phyloP scores from a whole-genome alignment of 2,113 vertebrate species.

The Suricata suricatta region DNA sequence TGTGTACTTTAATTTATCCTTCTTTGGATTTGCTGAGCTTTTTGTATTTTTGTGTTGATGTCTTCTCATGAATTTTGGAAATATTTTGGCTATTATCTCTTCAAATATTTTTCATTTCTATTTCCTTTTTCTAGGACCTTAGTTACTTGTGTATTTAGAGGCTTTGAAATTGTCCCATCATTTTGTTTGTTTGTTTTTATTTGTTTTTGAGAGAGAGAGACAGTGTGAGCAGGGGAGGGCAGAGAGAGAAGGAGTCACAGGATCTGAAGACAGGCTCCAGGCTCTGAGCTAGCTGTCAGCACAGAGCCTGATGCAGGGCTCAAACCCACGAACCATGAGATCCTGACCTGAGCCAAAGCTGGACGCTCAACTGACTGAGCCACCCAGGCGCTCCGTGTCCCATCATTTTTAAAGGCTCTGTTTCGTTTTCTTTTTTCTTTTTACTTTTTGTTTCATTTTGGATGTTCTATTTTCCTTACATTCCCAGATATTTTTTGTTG shows the following conservation, averaged over 20 bases:
- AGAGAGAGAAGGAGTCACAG: no score
- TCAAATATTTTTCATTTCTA: background rate
- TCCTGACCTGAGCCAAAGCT: no score
- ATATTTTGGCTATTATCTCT: background rate
- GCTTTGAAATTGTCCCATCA: background rate
- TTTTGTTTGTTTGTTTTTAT: background rate
- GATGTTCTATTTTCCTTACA: background rate
- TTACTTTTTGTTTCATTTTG: background rate
- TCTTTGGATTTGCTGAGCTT: background rate
- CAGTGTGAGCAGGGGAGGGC: no score
- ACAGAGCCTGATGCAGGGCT: no score
- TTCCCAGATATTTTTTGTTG: background rate
- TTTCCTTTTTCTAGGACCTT: background rate
- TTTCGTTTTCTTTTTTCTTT: background rate
- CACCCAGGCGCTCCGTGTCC: background rate
- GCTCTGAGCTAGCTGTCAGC: no score
- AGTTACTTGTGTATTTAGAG: background rate
- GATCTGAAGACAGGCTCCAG: no score
- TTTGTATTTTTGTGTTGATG: background rate
- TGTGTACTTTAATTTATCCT: background rate
- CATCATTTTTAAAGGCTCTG: background rate
- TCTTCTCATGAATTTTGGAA: background rate
- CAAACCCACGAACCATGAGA: no score
- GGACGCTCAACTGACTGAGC: no score
- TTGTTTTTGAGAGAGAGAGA: no score